A percentile compares a stretch with the other conserved stretches of the same genome.
phyloP scores from a whole-genome alignment of 2,888 invertebrate species.

The Didymodactylos carnosus region DNA sequence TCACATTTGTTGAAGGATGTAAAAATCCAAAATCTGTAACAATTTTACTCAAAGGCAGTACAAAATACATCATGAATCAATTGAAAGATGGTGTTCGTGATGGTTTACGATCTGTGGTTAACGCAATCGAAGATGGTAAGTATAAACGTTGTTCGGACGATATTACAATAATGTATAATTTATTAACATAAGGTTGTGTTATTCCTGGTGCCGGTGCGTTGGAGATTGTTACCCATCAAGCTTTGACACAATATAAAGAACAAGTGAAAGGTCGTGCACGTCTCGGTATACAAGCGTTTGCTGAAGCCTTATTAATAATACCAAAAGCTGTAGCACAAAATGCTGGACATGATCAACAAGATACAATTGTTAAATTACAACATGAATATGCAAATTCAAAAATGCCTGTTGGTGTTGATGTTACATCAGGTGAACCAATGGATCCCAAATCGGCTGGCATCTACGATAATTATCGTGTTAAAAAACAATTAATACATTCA shows the following conservation, averaged over 20 bases:
- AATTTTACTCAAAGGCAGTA: constrained; percentile 82
- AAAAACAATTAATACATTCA: constrained; percentile 85
- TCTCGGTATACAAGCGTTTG: constrained; percentile 51
- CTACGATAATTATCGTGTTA: constrained; percentile 82
- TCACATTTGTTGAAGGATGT: constrained; percentile 87
- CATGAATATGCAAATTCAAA: constrained; percentile 49
- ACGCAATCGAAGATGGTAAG: constrained; percentile 68
- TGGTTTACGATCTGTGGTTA: constrained; percentile 83
- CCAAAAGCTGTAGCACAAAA: constrained; percentile 81
- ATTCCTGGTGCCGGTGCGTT: constrained; percentile 90
- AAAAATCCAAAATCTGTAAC: constrained; percentile 86
- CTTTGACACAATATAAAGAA: constrained; percentile 59
- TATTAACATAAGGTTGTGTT: constrained; percentile 33
- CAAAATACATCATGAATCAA: constrained; percentile 75
- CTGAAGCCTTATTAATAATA: constrained; percentile 66
- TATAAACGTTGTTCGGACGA: background rate
- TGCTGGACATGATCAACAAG: constrained; percentile 84
- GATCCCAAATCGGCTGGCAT: constrained; percentile 68
- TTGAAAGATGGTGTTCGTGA: constrained; percentile 92
- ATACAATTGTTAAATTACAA: constrained; percentile 70
- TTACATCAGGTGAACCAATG: constrained; percentile 65
- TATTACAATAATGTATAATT: background rate
- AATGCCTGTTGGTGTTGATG: constrained; percentile 62
- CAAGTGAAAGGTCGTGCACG: constrained; percentile 31
- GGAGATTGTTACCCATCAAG: constrained; percentile 59